These are phyloP conservation scores for Sebastes variabilis DNA, from an alignment of 2,797 vertebrate genomes.

Conservation along the genomic window DNA sequence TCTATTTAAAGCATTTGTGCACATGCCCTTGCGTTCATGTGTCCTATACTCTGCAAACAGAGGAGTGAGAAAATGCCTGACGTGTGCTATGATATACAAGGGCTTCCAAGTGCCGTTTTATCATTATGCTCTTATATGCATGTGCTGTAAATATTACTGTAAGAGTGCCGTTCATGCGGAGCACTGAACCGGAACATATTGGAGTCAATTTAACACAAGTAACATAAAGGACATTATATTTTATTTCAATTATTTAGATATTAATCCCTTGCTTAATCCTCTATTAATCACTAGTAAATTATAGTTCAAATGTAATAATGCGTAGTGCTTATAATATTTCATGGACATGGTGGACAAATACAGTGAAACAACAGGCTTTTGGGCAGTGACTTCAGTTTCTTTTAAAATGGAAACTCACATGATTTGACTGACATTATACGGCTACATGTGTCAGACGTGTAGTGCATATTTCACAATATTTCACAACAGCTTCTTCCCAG, in stretches of 20 bases:
- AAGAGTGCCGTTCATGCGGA: neutral
- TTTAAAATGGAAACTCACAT: neutral
- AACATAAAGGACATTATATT: neutral
- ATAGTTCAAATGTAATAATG: neutral
- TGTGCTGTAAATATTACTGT: neutral
- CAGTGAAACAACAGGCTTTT: neutral
- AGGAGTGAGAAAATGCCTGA: conserved; percentile 20
- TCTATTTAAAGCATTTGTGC: conserved; percentile 74
- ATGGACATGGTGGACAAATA: neutral
- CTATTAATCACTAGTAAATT: neutral
- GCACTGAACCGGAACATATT: neutral
- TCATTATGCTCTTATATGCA: neutral
- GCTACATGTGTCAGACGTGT: neutral
- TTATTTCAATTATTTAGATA: neutral
- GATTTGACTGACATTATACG: neutral
- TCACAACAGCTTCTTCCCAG: no score
- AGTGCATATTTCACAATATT: neutral
- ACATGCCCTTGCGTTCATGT: conserved; percentile 15
- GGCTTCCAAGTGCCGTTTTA: neutral
- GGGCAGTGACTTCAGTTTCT: neutral
- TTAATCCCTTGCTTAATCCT: neutral
- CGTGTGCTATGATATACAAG: neutral
- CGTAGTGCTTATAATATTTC: neutral
- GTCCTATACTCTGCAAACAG: conserved; percentile 28
- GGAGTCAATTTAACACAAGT: neutral